phyloP scores from a whole-genome alignment of 2,888 invertebrate genomes.

The Prosapia bicincta region DNA sequence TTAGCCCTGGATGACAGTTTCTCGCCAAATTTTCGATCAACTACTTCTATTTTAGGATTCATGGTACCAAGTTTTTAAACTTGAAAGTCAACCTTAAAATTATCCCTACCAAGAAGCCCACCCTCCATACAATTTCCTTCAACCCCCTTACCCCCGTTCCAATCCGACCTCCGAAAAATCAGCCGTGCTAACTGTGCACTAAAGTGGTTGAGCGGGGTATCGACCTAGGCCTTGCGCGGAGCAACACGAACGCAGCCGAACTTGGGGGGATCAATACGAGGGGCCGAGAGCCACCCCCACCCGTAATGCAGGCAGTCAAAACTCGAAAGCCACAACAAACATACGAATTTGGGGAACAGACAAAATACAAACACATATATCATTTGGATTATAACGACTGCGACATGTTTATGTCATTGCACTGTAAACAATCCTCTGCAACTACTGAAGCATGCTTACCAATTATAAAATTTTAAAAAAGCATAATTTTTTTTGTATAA shows the following conservation, averaged over 20 bases:
- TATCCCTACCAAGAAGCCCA: neutral
- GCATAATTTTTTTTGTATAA: too few species aligned
- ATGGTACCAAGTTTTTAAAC: too few species aligned
- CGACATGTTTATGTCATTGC: too few species aligned
- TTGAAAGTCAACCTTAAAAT: conserved; percentile 23
- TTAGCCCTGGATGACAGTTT: neutral
- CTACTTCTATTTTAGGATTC: too few species aligned
- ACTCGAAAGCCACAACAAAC: conserved; percentile 34
- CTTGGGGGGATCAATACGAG: conserved; percentile 36
- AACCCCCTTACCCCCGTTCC: neutral
- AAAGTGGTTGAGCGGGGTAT: conserved; percentile 34
- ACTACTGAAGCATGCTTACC: too few species aligned
- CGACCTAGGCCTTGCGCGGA: conserved; percentile 41
- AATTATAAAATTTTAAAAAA: too few species aligned
- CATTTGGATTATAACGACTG: neutral
- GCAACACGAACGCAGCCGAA: conserved; percentile 41
- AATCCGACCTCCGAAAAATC: conserved; percentile 24
- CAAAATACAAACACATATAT: conserved; percentile 21
- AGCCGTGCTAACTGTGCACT: conserved; percentile 26
- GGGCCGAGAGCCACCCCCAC: conserved; percentile 13
- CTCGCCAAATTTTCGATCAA: neutral
- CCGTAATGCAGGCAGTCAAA: conserved; percentile 29
- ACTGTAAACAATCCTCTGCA: too few species aligned
- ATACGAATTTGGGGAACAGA: conserved; percentile 26
- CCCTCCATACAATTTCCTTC: neutral